These are phyloP conservation scores for Xanthia icteritia DNA, from an alignment of 2,888 invertebrate genomes.

Conservation along the genomic window DNA sequence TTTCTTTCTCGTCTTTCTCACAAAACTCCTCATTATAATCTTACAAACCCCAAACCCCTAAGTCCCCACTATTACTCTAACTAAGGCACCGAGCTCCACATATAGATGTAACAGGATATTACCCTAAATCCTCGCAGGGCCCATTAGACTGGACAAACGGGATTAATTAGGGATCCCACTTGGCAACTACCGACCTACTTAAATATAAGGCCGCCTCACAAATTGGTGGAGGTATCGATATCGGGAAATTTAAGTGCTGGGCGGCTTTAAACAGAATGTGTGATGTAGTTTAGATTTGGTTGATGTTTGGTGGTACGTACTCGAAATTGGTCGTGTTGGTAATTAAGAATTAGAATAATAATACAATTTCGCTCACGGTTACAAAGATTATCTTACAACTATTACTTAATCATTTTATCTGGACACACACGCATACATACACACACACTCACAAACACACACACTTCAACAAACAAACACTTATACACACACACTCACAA, in stretches of 20 bases:
- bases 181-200: conserved; percentile 53
- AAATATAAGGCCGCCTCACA: conserved; percentile 43
- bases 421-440: no score
- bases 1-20: no score
- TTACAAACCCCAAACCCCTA: conserved; percentile 7
- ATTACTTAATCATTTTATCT: background rate
- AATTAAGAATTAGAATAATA: background rate
- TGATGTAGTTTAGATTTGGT: background rate
- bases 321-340: background rate
- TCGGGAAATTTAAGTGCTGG: conserved; percentile 11
- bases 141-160: conserved; percentile 65
- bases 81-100: conserved; percentile 14
- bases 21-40: conserved; percentile 25
- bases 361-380: background rate
- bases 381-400: background rate
- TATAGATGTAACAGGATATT: conserved; percentile 51
- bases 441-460: no score
- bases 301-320: background rate
- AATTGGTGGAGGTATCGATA: conserved; percentile 54
- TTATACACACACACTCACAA: no score
- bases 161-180: conserved; percentile 62
- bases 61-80: conserved; percentile 22
- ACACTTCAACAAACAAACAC: no score
- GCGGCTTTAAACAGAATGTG: background rate
- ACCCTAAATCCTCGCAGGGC: conserved; percentile 52